A percentile compares a stretch with the other conserved stretches of the same genome.
Evolutionary conservation across 2,113 vertebrate genomes (phyloP).

Genomic region (Gobius niger): DNA sequence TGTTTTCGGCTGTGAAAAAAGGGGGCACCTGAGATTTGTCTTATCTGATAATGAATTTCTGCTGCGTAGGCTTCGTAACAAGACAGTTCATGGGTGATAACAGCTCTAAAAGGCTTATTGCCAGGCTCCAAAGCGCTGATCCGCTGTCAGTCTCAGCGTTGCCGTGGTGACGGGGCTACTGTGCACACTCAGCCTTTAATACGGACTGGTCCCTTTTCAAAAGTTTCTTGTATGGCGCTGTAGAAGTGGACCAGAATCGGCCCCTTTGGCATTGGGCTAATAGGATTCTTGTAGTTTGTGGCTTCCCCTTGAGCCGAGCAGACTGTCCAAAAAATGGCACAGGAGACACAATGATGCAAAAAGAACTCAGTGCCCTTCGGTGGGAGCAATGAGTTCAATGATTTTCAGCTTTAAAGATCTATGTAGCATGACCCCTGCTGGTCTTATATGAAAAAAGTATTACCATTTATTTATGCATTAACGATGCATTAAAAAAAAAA

Average conservation of each 20-base stretch:
- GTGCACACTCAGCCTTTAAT: conserved; percentile 6
- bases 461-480: not conserved
- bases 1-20: conserved; percentile 20
- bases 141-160: conserved; percentile 10
- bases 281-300: conserved; percentile 8
- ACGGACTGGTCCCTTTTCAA: conserved; percentile 3
- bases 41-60: conserved; percentile 47
- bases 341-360: conserved; percentile 9
- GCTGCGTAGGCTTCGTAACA: conserved; percentile 19
- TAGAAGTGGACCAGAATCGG: not conserved
- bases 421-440: conserved; percentile 43
- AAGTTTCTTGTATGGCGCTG: conserved; percentile 5
- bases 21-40: conserved; percentile 43
- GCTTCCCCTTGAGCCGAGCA: conserved; percentile 1
- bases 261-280: not conserved
- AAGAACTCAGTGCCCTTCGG: conserved; percentile 5
- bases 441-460: conserved; percentile 24
- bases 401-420: conserved; percentile 11
- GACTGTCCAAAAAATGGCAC: not conserved
- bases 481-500: not conserved
- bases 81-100: conserved; percentile 4
- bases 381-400: conserved; percentile 1
- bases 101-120: conserved; percentile 20
- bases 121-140: conserved; percentile 13
- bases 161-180: conserved; percentile 1